Evolutionary conservation across 2,113 vertebrate genomes (phyloP).

Genomic region (Pica pica): DNA sequence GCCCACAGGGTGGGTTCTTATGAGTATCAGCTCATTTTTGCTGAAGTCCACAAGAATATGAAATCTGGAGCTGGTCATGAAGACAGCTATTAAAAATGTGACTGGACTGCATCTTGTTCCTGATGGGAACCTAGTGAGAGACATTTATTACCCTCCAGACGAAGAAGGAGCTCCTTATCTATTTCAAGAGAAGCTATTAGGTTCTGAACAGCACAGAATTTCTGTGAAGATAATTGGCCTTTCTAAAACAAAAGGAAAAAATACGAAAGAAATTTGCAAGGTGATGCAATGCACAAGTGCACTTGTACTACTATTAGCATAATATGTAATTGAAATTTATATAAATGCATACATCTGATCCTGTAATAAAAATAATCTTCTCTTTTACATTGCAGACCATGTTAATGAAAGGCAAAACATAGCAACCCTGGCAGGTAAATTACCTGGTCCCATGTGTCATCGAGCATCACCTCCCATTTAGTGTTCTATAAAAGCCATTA

Average conservation of each 20-base stretch:
- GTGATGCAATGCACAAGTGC: not conserved
- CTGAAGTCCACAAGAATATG: not conserved
- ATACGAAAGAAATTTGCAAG: not conserved
- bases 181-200: not conserved
- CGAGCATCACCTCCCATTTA: constrained; percentile 34
- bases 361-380: constrained; percentile 18
- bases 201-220: not conserved
- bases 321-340: not conserved
- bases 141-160: not conserved
- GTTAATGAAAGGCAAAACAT: constrained; percentile 41
- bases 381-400: not conserved
- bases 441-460: not conserved
- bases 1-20: not conserved
- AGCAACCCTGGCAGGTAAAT: constrained; percentile 73
- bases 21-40: not conserved
- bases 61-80: not conserved
- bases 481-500: constrained; percentile 69
- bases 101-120: not conserved
- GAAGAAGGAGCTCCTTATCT: not conserved
- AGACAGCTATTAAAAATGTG: not conserved
- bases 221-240: not conserved
- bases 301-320: not conserved
- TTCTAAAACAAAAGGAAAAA: not conserved
- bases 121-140: not conserved
- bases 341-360: not conserved